These are phyloP conservation scores for Heliangelus exortis DNA, from an alignment of 2,797 vertebrate species.

Conservation along the genomic window DNA sequence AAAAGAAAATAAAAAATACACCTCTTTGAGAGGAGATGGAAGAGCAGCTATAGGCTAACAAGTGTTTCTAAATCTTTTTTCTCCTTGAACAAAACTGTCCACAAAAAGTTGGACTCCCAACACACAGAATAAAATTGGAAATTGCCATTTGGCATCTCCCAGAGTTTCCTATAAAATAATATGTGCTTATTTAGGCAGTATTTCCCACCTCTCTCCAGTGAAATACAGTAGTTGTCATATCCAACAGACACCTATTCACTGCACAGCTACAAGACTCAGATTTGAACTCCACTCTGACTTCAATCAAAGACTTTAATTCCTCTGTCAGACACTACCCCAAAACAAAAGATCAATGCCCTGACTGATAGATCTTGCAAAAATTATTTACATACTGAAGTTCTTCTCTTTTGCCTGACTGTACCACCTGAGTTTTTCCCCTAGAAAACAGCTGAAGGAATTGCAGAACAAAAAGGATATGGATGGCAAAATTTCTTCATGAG, in stretches of 20 bases:
- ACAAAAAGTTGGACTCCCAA: not conserved
- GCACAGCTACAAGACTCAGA: not conserved
- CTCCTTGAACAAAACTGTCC: not conserved
- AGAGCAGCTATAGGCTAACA: not conserved
- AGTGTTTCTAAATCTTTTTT: not conserved
- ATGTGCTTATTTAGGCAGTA: not conserved
- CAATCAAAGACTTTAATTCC: not conserved
- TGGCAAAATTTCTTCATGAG: not conserved
- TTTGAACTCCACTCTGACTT: not conserved
- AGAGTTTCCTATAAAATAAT: not conserved
- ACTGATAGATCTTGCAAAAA: not conserved
- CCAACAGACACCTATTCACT: not conserved
- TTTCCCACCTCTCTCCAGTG: not conserved
- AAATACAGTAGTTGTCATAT: not conserved
- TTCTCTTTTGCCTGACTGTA: not conserved
- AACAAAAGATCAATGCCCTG: not conserved
- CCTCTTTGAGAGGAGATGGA: not conserved
- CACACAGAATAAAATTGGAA: not conserved
- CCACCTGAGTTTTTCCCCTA: not conserved
- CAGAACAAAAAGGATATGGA: not conserved
- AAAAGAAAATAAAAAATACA: conserved; percentile 4
- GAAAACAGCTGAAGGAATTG: not conserved
- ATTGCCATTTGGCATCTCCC: not conserved
- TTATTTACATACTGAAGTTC: not conserved
- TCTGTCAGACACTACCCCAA: not conserved